Evolutionary conservation across 92 coral and sea anemone species (phyloP), one percentile per base, ranked within the genome.

Genomic region (Virgularia gustaviana): DNA sequence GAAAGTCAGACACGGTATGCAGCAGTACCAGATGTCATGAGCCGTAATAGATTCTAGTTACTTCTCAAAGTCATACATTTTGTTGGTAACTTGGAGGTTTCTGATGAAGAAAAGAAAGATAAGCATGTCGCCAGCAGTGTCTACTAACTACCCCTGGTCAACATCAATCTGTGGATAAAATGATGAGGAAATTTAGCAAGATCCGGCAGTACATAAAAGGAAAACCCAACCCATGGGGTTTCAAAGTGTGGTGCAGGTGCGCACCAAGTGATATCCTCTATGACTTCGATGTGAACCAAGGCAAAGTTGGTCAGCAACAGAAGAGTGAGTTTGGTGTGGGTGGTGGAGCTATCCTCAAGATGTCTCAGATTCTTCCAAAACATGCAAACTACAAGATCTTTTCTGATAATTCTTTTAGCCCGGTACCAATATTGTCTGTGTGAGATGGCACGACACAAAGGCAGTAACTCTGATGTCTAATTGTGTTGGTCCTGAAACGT

Each of bases 31-130:
- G 72, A 65, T 2, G 72, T 65, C 24, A 57, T 77, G 65, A 45
- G 65, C 22, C 38, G 82, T 55, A 63, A 78, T 19, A 63, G 78
- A 28, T 82, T 82, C 70, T 19, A 63, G 52, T 42, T 72, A 10
- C 81, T 79, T 56, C 51, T 79, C 23, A 33, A 58, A 32, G 32
- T 65, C 34, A 47, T 78, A 6, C 90, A 86, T 57, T 78, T 82
- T 51, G 78, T 71, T 19, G 75, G 83, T 70, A 82, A 86, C 45
- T 34, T 30, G 19, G 38, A 23, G 30, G 67, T 29, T 6, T 58
- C 84, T 20, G 85, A 86, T 41, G 83, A 82, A 66, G 67, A 12
- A 30, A 83, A 78, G 70, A 86, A 79, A 60, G 47, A 79, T 77
- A 86, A 20, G 49, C 70, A 34, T 59, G 82, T 41, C 60, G 49